Evolutionary conservation across 2,113 vertebrate genomes (phyloP).

Genomic region (Haplotaxodon microlepis): DNA sequence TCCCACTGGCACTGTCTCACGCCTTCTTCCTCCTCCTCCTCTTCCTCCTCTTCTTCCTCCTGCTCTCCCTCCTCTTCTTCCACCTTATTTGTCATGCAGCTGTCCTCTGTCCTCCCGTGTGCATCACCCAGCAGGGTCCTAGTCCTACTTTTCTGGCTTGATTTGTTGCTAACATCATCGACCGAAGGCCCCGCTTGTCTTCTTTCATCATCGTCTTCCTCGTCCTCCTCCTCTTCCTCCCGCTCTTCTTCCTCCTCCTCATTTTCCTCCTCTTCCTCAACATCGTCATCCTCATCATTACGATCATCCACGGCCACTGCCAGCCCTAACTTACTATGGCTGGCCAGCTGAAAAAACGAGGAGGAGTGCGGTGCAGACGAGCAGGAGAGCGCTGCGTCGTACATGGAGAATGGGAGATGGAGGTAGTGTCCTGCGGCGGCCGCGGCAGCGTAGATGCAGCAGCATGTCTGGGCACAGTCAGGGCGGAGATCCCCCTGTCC

Average conservation of each 20-base stretch:
- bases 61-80: constrained; percentile 14
- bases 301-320: constrained; percentile 64
- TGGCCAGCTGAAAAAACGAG: constrained; percentile 57
- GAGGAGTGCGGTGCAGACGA: constrained; percentile 45
- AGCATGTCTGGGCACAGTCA: constrained; percentile 82
- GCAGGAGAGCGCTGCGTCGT: constrained; percentile 69
- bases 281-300: constrained; percentile 55
- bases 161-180: constrained; percentile 48
- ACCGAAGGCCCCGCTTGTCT: constrained; percentile 39
- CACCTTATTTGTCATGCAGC: constrained; percentile 19
- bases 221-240: constrained; percentile 13
- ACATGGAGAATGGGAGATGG: constrained; percentile 83
- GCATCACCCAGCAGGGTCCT: constrained; percentile 7
- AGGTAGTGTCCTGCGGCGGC: constrained; percentile 85
- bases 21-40: constrained; percentile 71
- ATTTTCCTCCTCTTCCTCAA: constrained; percentile 73
- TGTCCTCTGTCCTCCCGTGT: constrained; percentile 64
- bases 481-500: constrained; percentile 70
- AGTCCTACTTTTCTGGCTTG: constrained; percentile 57
- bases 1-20: constrained; percentile 31
- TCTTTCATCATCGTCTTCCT: constrained; percentile 11
- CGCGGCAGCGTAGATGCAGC: constrained; percentile 82
- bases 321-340: constrained; percentile 52
- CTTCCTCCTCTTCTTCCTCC: background rate
- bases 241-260: constrained; percentile 34